Conservation (phyloP, 2,797 vertebrate genomes). For the Avahi laniger region DNA sequence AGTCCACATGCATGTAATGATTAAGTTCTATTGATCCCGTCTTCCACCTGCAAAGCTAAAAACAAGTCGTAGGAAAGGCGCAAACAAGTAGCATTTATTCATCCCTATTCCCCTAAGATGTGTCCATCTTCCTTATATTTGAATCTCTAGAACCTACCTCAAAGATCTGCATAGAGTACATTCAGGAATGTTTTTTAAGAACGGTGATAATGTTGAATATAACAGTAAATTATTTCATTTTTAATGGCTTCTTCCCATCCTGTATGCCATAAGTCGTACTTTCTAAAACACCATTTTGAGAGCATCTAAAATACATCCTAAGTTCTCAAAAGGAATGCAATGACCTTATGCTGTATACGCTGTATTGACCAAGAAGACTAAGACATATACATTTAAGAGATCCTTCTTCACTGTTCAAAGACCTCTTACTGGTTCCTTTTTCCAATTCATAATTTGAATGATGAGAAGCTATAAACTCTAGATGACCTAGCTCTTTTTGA, state of each 20-base stretch:
- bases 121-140: neutral
- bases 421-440: neutral
- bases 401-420: neutral
- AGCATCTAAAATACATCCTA: neutral
- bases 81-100: neutral
- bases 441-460: neutral
- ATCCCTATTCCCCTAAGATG: neutral
- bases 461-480: neutral
- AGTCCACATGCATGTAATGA: too few relatives aligned
- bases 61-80: neutral
- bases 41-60: neutral
- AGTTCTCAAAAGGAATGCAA: neutral
- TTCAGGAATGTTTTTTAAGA: neutral
- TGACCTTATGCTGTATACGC: neutral
- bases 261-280: neutral
- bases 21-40: neutral
- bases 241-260: neutral
- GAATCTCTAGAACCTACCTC: neutral
- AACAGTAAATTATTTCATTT: neutral
- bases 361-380: neutral
- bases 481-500: neutral
- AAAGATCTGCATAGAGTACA: neutral
- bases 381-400: accelerated
- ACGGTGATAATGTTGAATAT: neutral
- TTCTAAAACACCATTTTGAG: neutral